Percentiles rank a stretch among this genome's conserved stretches.
Conservation (phyloP, 37 sponge, comb jelly and placozoan genomes). For the Spongilla lacustris region DNA sequence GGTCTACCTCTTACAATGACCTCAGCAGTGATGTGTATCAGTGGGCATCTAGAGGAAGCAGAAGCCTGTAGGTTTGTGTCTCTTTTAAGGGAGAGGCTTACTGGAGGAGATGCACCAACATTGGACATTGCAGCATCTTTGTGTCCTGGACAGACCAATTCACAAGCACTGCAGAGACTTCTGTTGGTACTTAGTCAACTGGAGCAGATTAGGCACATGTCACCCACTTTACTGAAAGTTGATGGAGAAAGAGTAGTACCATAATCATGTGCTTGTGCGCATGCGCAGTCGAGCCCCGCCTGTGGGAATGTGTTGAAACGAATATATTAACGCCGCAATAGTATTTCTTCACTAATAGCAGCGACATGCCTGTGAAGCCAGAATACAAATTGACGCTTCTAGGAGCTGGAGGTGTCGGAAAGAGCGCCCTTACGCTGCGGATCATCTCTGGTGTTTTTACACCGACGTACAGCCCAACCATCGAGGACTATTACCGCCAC, state of each 20-base stretch:
- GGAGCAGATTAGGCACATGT: neutral
- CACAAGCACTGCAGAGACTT: neutral
- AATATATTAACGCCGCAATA: neutral
- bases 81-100: neutral
- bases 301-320: neutral
- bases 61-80: neutral
- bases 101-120: neutral
- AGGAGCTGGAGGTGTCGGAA: slow-evolving; percentile 88
- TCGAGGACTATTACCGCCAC: slow-evolving; percentile 89
- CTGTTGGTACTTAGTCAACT: neutral
- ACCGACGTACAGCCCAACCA: slow-evolving; percentile 86
- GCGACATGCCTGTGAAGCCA: slow-evolving; percentile 68
- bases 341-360: neutral
- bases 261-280: neutral
- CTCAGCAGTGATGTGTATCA: neutral
- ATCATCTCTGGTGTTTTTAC: slow-evolving; percentile 87
- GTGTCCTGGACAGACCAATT: neutral
- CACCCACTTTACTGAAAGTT: neutral
- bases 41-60: neutral
- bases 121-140: neutral
- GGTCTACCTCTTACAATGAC: slow-evolving; percentile 2
- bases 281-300: neutral
- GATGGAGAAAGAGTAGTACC: neutral
- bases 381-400: slow-evolving; percentile 84
- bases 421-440: slow-evolving; percentile 85